Evolutionary conservation across 2,113 vertebrate species (phyloP).

Genomic region (Dasyprocta punctata): DNA sequence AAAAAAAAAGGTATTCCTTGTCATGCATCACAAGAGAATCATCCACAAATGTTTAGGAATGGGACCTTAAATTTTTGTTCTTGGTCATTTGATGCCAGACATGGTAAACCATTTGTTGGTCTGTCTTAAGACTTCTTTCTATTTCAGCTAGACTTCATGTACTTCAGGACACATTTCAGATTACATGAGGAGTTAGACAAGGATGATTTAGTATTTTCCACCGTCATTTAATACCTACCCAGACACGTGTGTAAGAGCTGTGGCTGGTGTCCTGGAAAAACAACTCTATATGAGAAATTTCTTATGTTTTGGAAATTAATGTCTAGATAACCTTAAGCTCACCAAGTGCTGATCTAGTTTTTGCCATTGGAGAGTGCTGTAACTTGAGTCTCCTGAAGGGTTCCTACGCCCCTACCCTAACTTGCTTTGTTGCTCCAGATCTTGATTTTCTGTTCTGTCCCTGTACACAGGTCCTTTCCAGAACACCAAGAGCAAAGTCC

Average conservation of each 20-base stretch:
- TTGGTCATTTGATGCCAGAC: background rate
- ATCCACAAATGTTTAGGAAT: fast-evolving
- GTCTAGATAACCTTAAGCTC: background rate
- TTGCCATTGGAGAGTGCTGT: background rate
- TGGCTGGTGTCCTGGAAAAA: background rate
- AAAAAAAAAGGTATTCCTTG: background rate
- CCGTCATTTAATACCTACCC: background rate
- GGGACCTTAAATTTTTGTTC: background rate
- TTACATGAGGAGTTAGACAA: background rate
- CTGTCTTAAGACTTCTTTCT: background rate
- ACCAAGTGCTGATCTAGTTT: background rate
- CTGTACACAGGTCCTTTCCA: background rate
- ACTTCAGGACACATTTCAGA: background rate
- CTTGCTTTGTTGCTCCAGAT: background rate
- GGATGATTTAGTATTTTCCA: background rate
- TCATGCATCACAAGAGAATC: background rate
- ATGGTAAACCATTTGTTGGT: background rate
- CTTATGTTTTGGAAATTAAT: background rate
- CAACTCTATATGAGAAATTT: background rate
- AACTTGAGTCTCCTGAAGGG: background rate
- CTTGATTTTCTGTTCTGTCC: background rate
- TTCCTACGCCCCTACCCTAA: background rate
- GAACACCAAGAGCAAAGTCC: background rate
- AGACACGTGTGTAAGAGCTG: background rate
- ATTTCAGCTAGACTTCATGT: background rate